Evolutionary conservation across 2,888 invertebrate genomes (phyloP).

Genomic region (Diaprepes abbreviatus): DNA sequence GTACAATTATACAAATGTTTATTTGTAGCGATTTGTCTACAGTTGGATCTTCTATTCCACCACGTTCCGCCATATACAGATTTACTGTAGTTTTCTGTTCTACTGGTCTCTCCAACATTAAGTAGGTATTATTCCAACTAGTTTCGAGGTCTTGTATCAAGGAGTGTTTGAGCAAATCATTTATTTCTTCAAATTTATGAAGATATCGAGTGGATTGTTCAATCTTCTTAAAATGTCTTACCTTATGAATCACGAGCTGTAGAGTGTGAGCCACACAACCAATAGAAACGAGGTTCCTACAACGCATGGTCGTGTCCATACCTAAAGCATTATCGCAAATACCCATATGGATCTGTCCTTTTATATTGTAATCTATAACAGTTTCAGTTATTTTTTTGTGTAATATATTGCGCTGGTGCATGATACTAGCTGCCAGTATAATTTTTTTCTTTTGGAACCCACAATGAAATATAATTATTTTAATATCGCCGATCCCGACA

Average conservation of each 20-base stretch:
- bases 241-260: neutral
- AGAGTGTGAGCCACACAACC: neutral
- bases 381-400: no score
- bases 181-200: neutral
- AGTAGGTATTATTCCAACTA: conserved; percentile 13
- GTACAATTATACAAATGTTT: neutral
- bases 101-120: conserved; percentile 11
- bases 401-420: no score
- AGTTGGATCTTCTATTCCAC: conserved; percentile 23
- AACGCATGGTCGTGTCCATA: neutral
- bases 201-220: neutral
- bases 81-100: conserved; percentile 11
- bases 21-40: conserved; percentile 7
- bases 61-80: conserved; percentile 21
- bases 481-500: no score
- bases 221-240: neutral
- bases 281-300: neutral
- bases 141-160: conserved; percentile 19
- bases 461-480: no score
- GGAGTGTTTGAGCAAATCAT: conserved; percentile 6
- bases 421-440: no score
- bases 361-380: neutral
- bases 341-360: neutral
- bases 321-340: neutral
- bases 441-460: no score